These are phyloP conservation scores for Dendrocopos noguchii DNA, from an alignment of 2,113 vertebrate genomes.

Conservation along the genomic window DNA sequence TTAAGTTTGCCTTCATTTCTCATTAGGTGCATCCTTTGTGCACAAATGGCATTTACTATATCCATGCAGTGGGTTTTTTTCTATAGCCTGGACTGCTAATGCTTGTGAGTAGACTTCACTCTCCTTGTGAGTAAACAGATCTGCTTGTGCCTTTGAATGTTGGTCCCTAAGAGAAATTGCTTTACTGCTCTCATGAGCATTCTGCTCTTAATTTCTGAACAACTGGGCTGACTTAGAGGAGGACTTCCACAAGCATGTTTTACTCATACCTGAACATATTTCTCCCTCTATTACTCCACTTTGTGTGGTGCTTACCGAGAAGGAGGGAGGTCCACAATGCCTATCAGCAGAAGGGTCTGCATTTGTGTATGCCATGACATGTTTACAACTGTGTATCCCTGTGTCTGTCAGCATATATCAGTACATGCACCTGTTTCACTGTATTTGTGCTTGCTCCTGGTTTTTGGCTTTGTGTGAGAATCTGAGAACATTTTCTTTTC, in stretches of 20 bases:
- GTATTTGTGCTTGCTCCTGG: neutral
- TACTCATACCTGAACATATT: neutral
- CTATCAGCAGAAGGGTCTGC: neutral
- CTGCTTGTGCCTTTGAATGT: neutral
- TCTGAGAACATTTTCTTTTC: neutral
- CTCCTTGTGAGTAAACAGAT: neutral
- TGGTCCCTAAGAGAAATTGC: neutral
- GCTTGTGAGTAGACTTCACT: neutral
- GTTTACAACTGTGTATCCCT: neutral
- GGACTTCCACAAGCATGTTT: neutral
- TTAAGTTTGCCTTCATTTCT: neutral
- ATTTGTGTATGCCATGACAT: neutral
- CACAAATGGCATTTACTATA: neutral
- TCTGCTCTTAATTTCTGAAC: slow-evolving; percentile 13
- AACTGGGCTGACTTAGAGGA: neutral
- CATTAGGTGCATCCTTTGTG: neutral
- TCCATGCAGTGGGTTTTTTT: neutral
- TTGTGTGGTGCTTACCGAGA: neutral
- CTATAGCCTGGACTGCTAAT: neutral
- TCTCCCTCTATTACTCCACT: neutral
- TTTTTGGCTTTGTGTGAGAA: neutral
- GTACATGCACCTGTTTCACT: slow-evolving; percentile 29
- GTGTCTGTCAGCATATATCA: neutral
- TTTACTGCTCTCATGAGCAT: neutral
- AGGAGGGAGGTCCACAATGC: neutral